Conservation (phyloP, 2,888 invertebrate species). For the Drosophila seclusa region DNA sequence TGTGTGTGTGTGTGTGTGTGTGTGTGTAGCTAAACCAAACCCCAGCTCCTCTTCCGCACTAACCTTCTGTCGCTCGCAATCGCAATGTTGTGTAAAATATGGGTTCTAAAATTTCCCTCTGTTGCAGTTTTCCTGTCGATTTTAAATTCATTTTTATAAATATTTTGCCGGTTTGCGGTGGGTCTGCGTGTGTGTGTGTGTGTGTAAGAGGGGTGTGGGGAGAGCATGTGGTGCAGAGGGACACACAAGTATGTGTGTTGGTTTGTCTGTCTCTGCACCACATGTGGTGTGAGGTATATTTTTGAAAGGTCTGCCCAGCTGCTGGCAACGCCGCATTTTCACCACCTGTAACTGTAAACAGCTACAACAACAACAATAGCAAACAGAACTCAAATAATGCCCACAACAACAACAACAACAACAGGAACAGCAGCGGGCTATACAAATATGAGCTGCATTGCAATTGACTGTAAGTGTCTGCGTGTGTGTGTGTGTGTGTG, state of each 20-base stretch:
- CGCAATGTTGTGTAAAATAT: slow-evolving; percentile 48
- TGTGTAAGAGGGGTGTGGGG: background rate
- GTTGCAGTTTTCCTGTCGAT: slow-evolving; percentile 71
- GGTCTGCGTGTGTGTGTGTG: background rate
- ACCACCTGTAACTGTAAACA: slow-evolving; percentile 60
- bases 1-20: background rate
- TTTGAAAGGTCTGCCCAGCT: slow-evolving; percentile 43
- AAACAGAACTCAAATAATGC: background rate
- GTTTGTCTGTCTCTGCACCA: slow-evolving; percentile 15
- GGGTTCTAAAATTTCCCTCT: slow-evolving; percentile 42
- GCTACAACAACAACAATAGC: slow-evolving; percentile 6
- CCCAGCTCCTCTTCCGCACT: background rate
- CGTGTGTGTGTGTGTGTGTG: background rate
- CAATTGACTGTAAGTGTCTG: background rate
- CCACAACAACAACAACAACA: slow-evolving; percentile 14
- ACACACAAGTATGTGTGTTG: background rate
- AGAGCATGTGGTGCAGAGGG: background rate
- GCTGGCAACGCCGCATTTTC: slow-evolving; percentile 34
- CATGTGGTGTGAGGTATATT: slow-evolving; percentile 64
- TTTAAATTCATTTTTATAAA: slow-evolving; percentile 75
- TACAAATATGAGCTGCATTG: background rate
- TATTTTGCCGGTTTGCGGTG: slow-evolving; percentile 70
- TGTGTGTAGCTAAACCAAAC: slow-evolving; percentile 1
- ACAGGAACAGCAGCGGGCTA: slow-evolving; percentile 4
- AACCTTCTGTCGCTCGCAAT: background rate